These are phyloP conservation scores for Cirrhinus mrigala DNA, from an alignment of 2,797 vertebrate genomes.

Conservation along the genomic window DNA sequence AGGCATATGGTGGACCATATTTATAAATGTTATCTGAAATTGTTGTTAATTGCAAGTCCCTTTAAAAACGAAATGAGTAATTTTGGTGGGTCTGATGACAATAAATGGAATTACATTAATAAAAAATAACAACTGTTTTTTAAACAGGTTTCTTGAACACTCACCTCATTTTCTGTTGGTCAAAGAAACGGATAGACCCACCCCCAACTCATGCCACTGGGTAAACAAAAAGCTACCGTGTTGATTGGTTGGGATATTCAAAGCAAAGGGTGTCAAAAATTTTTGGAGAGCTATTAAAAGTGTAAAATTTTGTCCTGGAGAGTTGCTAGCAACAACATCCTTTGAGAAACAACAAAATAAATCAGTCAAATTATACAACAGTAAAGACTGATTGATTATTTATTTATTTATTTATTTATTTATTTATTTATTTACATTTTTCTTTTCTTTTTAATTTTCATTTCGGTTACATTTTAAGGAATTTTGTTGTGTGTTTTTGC, in stretches of 20 bases:
- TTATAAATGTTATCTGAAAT: constrained; percentile 5
- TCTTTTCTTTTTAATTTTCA: too few relatives aligned
- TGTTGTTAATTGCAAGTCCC: not conserved
- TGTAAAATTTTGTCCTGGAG: not conserved
- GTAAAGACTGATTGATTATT: too few relatives aligned
- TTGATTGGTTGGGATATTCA: not conserved
- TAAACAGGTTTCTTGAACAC: not conserved
- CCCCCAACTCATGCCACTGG: not conserved
- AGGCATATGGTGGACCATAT: not conserved
- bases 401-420: too few relatives aligned
- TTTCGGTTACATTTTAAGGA: too few relatives aligned
- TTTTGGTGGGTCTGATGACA: not conserved
- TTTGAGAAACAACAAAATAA: too few relatives aligned
- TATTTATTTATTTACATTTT: accelerated
- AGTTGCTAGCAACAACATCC: not conserved
- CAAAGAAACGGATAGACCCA: not conserved
- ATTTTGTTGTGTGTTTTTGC: too few relatives aligned
- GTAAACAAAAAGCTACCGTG: not conserved
- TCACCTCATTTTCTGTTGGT: not conserved
- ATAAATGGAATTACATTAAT: not conserved
- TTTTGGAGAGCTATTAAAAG: not conserved
- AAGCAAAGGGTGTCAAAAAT: not conserved
- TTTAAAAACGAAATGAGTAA: not conserved
- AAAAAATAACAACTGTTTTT: not conserved
- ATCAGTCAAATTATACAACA: too few relatives aligned